Conservation (phyloP, 2,797 vertebrate species). For the Ptychobarbus kaznakovi region DNA sequence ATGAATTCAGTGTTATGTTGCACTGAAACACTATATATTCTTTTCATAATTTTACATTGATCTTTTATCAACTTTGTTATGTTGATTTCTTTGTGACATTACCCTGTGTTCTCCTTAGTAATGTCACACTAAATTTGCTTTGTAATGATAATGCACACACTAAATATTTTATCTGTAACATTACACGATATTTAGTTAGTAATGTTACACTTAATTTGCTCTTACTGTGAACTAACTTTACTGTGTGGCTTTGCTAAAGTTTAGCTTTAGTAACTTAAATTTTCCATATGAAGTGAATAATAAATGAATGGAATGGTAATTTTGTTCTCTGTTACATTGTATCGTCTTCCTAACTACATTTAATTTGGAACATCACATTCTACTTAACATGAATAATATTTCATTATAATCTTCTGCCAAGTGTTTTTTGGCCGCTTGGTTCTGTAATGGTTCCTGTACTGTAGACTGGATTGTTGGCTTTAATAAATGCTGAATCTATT, state of each 20-base stretch:
- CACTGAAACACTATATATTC: not conserved
- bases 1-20: not conserved
- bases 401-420: not conserved
- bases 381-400: not conserved
- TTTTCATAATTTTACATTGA: not conserved
- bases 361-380: not conserved
- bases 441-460: not conserved
- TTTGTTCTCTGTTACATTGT: not conserved
- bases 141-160: not conserved
- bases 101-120: not conserved
- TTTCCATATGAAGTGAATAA: conserved; percentile 9
- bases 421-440: not conserved
- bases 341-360: not conserved
- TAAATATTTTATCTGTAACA: not conserved
- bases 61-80: not conserved
- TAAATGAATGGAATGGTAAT: not conserved
- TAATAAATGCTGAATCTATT: not conserved
- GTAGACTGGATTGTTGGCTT: not conserved
- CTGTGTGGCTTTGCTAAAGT: not conserved
- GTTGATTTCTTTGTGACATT: not conserved
- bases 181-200: not conserved
- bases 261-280: not conserved
- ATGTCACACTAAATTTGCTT: not conserved
- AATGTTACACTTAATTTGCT: not conserved
- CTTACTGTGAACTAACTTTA: not conserved